Conservation (phyloP, 2,888 invertebrate species). For the Sarcophaga variegata region DNA sequence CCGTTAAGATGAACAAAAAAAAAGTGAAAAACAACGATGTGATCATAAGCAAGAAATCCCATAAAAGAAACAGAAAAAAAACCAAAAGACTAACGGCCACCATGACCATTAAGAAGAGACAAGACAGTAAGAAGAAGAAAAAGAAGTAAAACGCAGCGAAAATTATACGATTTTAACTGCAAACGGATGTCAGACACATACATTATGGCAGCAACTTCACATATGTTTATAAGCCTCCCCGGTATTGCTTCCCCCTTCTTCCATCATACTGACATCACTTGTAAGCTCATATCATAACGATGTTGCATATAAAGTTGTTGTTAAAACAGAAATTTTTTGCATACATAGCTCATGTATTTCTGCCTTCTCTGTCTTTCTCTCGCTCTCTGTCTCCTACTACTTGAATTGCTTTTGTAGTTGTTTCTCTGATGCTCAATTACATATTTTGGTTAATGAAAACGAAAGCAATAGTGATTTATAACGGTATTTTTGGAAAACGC, state of each 20-base stretch:
- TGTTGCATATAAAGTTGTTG: too few relatives aligned
- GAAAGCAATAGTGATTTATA: conserved; percentile 50
- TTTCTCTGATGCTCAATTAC: not conserved
- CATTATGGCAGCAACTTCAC: conserved; percentile 29
- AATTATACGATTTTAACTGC: conserved; percentile 44
- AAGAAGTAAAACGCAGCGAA: not conserved
- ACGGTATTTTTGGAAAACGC: not conserved
- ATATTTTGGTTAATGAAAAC: conserved; percentile 21
- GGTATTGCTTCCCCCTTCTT: too few relatives aligned
- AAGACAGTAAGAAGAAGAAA: not conserved
- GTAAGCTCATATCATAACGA: too few relatives aligned
- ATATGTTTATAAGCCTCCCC: not conserved
- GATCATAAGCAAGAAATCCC: not conserved
- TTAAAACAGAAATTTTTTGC: too few relatives aligned
- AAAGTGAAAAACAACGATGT: not conserved
- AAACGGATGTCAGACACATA: conserved; percentile 49
- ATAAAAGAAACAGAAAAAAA: not conserved
- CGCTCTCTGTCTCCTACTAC: not conserved
- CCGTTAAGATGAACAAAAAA: conserved; percentile 10
- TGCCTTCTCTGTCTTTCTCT: not conserved
- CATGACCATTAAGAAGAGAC: not conserved
- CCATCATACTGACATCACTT: too few relatives aligned
- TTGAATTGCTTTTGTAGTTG: not conserved
- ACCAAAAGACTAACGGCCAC: not conserved
- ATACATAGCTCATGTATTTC: not conserved